Evolutionary conservation across 2,113 vertebrate species (phyloP).

Genomic region (Nothobranchius furzeri): DNA sequence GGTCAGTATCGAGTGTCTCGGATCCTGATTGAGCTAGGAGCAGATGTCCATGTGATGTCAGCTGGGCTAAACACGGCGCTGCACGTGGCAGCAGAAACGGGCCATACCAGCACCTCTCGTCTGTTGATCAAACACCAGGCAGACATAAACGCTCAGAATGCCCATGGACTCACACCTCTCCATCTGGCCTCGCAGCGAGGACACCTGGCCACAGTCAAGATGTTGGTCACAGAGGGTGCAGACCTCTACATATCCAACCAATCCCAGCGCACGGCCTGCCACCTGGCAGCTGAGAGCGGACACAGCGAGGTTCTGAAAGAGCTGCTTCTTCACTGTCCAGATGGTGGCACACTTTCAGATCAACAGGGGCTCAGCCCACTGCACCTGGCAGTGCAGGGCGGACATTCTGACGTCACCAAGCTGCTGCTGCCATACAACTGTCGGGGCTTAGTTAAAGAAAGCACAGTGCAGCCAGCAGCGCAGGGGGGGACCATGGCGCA

Average conservation of each 20-base stretch:
- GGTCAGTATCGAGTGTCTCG: slow-evolving; percentile 95
- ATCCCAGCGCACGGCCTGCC: slow-evolving; percentile 79
- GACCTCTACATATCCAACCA: slow-evolving; percentile 69
- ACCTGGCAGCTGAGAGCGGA: slow-evolving; percentile 85
- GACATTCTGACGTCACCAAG: slow-evolving; percentile 78
- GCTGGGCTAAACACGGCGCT: slow-evolving; percentile 80
- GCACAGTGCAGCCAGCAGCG: slow-evolving; percentile 37
- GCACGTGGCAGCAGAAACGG: slow-evolving; percentile 90
- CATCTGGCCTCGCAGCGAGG: slow-evolving; percentile 86
- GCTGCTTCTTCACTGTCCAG: slow-evolving; percentile 78
- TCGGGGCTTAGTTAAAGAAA: slow-evolving; percentile 54
- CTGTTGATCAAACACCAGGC: slow-evolving; percentile 88
- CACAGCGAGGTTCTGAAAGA: slow-evolving; percentile 85
- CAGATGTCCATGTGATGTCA: slow-evolving; percentile 75
- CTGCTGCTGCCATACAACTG: slow-evolving; percentile 74
- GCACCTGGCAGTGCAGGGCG: slow-evolving; percentile 82
- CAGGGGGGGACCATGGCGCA: slow-evolving; percentile 1
- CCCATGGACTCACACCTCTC: slow-evolving; percentile 83
- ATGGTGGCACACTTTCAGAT: slow-evolving; percentile 71
- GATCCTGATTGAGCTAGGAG: slow-evolving; percentile 88
- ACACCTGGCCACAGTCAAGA: slow-evolving; percentile 86
- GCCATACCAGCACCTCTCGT: slow-evolving; percentile 94
- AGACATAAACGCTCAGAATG: slow-evolving; percentile 75
- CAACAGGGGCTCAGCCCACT: slow-evolving; percentile 81
- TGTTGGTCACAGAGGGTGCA: slow-evolving; percentile 87